These are phyloP conservation scores for Periplaneta americana DNA, from an alignment of 1,140 invertebrate species.

Conservation along the genomic window DNA sequence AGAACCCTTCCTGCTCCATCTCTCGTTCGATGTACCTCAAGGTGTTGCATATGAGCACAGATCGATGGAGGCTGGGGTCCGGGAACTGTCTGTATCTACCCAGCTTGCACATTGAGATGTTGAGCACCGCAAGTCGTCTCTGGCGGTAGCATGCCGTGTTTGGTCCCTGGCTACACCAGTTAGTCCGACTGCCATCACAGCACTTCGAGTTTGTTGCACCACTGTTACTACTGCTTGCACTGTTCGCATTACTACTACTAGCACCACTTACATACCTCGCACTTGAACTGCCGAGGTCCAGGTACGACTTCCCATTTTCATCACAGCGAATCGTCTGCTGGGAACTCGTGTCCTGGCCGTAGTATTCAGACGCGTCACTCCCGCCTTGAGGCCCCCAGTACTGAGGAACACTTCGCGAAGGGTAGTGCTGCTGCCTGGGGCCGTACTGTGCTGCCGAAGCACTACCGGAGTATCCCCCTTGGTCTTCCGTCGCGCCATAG, in stretches of 20 bases:
- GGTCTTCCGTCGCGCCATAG: conserved; percentile 22
- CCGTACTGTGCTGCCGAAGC: conserved; percentile 43
- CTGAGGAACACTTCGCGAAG: conserved; percentile 6
- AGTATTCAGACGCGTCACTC: conserved; percentile 8
- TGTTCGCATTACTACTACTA: background rate
- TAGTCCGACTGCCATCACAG: conserved; percentile 66
- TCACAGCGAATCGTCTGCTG: conserved; percentile 81
- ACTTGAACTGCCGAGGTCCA: conserved; percentile 71
- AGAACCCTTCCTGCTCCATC: conserved; percentile 70
- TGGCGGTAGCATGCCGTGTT: conserved; percentile 63
- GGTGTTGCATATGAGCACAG: conserved; percentile 92
- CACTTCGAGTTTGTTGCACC: conserved; percentile 42
- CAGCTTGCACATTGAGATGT: conserved; percentile 89
- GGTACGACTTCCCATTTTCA: conserved; percentile 85
- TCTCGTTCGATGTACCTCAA: conserved; percentile 84
- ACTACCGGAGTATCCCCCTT: conserved; percentile 36
- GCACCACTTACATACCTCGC: conserved; percentile 11
- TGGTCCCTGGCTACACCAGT: conserved; percentile 58
- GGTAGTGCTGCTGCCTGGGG: conserved; percentile 22
- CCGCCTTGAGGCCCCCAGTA: conserved; percentile 16
- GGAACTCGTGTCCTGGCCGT: conserved; percentile 30
- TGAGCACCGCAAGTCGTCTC: conserved; percentile 80
- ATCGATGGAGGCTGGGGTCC: conserved; percentile 84
- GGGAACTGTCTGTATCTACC: conserved; percentile 80
- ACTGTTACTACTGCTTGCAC: conserved; percentile 14